These are phyloP conservation scores for Parapristionchus giblindavisi DNA, from an alignment of 2,888 invertebrate genomes.

Conservation along the genomic window DNA sequence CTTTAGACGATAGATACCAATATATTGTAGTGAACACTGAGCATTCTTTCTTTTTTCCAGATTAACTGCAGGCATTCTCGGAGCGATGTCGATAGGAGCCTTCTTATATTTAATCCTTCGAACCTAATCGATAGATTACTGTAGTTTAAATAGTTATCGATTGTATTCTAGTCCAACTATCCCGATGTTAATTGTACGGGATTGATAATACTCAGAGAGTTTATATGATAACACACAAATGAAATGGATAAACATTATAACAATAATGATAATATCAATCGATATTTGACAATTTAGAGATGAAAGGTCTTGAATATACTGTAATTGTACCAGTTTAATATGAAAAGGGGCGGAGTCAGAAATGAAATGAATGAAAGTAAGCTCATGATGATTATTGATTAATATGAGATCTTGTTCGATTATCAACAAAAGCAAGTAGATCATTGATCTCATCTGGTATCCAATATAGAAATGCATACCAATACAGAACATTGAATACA, in stretches of 20 bases:
- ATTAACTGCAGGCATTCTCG: slow-evolving; percentile 4
- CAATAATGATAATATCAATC: slow-evolving; percentile 12
- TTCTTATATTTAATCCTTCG: slow-evolving; percentile 25
- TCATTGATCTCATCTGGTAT: slow-evolving; percentile 64
- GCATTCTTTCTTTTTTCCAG: neutral
- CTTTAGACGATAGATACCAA: neutral
- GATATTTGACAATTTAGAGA: neutral
- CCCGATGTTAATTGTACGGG: neutral
- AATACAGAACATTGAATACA: slow-evolving; percentile 83
- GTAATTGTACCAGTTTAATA: neutral
- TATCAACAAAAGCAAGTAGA: neutral
- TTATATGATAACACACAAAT: neutral
- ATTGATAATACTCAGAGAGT: slow-evolving; percentile 13
- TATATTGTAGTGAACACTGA: neutral
- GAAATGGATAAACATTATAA: neutral
- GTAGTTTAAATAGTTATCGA: neutral
- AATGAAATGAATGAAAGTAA: neutral
- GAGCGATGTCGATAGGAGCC: slow-evolving; percentile 13
- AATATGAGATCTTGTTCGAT: neutral
- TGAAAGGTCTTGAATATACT: neutral
- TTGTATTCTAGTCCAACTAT: neutral
- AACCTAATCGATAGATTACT: slow-evolving; percentile 2
- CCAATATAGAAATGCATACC: slow-evolving; percentile 78
- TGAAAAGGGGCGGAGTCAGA: neutral
- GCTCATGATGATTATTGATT: slow-evolving; percentile 9